Conservation (phyloP, 2,888 invertebrate species). For the Zaprionus bogoriensis region DNA sequence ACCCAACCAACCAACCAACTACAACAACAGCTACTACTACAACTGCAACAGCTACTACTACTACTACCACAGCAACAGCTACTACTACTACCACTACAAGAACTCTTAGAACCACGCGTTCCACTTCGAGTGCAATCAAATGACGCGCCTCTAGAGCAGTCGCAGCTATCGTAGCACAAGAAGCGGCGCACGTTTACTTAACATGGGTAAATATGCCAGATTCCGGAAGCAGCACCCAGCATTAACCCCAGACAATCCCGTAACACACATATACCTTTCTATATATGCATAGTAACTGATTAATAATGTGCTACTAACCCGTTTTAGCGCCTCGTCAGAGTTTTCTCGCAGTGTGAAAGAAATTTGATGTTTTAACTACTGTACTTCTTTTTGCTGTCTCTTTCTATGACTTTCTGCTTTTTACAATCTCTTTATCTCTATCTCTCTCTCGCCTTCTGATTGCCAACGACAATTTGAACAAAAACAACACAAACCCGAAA, state of each 20-base stretch:
- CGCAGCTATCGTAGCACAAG: conserved; percentile 60
- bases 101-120: no score
- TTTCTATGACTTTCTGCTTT: conserved; percentile 30
- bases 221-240: conserved; percentile 5
- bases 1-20: no score
- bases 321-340: conserved; percentile 44
- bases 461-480: conserved; percentile 44
- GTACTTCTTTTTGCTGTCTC: conserved; percentile 40
- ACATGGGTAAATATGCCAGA: conserved; percentile 74
- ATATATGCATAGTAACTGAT: background rate
- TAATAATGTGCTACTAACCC: conserved; percentile 34
- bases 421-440: conserved; percentile 33
- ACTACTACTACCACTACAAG: conserved; percentile 17
- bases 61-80: conserved; percentile 13
- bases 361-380: conserved; percentile 29
- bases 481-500: conserved; percentile 47
- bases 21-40: conserved; percentile 23
- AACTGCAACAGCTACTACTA: conserved; percentile 16
- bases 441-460: conserved; percentile 19
- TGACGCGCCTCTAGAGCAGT: conserved; percentile 46
- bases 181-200: conserved; percentile 72
- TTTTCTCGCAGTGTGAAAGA: conserved; percentile 16
- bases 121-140: no score
- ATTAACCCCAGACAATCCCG: conserved; percentile 2
- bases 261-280: conserved; percentile 5